phyloP scores from a whole-genome alignment of 2,113 vertebrate genomes.

The Quiscalus mexicanus region DNA sequence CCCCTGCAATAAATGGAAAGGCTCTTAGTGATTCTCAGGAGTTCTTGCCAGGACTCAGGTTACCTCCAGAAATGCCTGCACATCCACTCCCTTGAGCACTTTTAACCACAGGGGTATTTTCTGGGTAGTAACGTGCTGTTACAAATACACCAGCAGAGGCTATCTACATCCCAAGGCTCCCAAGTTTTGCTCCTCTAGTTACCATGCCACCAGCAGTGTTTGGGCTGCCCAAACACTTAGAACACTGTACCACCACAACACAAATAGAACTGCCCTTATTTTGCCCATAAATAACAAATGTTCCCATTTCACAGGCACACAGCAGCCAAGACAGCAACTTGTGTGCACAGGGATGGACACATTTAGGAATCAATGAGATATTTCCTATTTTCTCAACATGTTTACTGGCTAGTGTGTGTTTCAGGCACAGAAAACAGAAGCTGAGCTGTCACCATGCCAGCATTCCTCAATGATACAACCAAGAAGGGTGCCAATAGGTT shows the following conservation, averaged over 20 bases:
- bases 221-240: background rate
- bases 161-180: background rate
- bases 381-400: background rate
- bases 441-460: background rate
- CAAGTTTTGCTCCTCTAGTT: background rate
- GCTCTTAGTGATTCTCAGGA: background rate
- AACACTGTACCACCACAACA: background rate
- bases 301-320: background rate
- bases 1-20: background rate
- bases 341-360: background rate
- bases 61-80: background rate
- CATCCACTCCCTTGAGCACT: background rate
- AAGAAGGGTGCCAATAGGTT: background rate
- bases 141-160: background rate
- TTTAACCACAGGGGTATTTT: background rate
- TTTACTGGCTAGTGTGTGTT: background rate
- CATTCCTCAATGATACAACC: background rate
- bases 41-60: background rate
- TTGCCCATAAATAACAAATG: background rate
- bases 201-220: background rate
- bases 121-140: background rate
- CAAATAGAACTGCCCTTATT: conserved; percentile 20
- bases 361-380: background rate
- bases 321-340: background rate
- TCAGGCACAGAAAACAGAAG: background rate